Base-by-base conservation (phyloP, 2,888 invertebrate species). In the Torymus tubicola region DNA sequence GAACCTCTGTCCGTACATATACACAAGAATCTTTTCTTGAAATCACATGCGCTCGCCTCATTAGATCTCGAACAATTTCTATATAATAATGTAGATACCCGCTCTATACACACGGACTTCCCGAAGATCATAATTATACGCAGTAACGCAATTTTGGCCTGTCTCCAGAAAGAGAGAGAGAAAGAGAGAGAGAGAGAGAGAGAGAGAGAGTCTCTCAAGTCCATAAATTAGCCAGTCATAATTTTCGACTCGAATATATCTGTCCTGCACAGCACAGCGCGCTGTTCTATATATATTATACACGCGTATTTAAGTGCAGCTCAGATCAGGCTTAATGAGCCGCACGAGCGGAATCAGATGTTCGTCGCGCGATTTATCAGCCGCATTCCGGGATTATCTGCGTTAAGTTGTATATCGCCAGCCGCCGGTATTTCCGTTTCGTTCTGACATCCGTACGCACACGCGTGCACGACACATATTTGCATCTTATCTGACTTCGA, bases 221-320 rank as follows among this genome's bases (percentile, higher is more conserved):
- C 55, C 58, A n/a, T 74, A 79, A 79, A 79, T 79, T 69, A 68
- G 52, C 31, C 50, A 55, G 50, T n/a, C 71, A 57, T 73, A 73
- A 79, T 79, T 73, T 68, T 53, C n/a, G 18, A 31, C 50, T 42
- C 10, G 68, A 68, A 61, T 75, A 67, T 78, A 58, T 78, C 52
- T 70, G 13, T 24, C 52, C 8, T 11, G 13, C 1, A 14, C 58
- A 50, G 31, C 31, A 31, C 8, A 31, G 31, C 61, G 55, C 16
- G 50, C 42, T 21, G 42, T 60, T 60, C 8, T 18, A 8, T 24
- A 14, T 18, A 8, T 24, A n/a, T 13, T 16, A 18, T 42, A 50
- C 16, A 2, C 42, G 10, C 0, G 10, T 42, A 42, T 42, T 8
- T 42, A 42, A 42, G 42, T 42, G 42, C 0, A 42, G 42, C 8